These are phyloP conservation scores for Drosophila birchii DNA, from an alignment of 2,888 invertebrate species.

Conservation along the genomic window DNA sequence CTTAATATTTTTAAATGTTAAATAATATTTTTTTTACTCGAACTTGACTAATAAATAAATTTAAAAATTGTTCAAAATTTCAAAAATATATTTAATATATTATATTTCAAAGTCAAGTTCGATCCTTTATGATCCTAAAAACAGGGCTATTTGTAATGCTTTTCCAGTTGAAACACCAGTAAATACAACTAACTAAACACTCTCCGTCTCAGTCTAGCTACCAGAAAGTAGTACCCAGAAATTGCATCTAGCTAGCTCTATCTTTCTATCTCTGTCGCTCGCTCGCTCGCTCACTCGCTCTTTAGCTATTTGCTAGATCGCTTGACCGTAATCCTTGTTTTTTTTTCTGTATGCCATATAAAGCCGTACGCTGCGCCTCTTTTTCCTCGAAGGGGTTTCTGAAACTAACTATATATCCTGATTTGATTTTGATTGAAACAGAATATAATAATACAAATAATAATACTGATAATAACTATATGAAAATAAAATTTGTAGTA, in stretches of 20 bases:
- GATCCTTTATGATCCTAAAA: neutral
- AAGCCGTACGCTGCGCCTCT: slow-evolving; percentile 56
- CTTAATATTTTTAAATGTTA: neutral
- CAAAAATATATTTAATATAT: neutral
- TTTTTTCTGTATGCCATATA: slow-evolving; percentile 35
- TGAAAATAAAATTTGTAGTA: neutral
- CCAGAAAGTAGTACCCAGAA: slow-evolving; percentile 30
- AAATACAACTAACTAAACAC: slow-evolving; percentile 34
- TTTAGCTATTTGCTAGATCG: slow-evolving; percentile 41
- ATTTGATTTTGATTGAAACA: neutral
- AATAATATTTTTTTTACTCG: too few species aligned
- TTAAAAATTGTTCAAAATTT: neutral
- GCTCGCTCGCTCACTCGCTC: slow-evolving; percentile 41
- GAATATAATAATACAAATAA: too few species aligned
- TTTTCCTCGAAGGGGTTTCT: slow-evolving; percentile 28
- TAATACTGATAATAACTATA: neutral
- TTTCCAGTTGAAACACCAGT: slow-evolving; percentile 50
- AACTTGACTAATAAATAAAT: neutral
- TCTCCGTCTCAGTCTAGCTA: slow-evolving; percentile 54
- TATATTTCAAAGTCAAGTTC: neutral
- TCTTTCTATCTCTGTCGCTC: slow-evolving; percentile 36
- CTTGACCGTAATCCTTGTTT: slow-evolving; percentile 27
- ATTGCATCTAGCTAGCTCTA: slow-evolving; percentile 34
- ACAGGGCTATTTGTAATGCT: slow-evolving; percentile 49
- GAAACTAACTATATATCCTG: neutral